These are phyloP conservation scores for Miltochrista miniata DNA, from an alignment of 2,888 invertebrate genomes.

Conservation along the genomic window DNA sequence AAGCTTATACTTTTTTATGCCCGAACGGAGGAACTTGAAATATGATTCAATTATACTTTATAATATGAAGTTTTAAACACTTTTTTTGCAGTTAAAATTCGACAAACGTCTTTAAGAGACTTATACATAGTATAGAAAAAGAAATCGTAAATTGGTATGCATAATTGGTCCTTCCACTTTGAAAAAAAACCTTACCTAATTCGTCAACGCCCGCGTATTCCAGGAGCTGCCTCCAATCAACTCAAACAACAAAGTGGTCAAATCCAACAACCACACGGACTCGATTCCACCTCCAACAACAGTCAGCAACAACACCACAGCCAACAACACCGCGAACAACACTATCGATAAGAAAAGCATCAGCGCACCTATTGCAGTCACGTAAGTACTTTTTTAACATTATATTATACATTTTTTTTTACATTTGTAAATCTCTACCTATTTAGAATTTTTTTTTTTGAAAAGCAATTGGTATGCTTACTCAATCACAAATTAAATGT, in stretches of 20 bases:
- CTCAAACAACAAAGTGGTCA: constrained; percentile 64
- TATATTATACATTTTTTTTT: background rate
- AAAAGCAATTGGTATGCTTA: no score
- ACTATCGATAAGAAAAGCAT: constrained; percentile 78
- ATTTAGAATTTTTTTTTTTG: no score
- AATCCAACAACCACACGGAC: constrained; percentile 56
- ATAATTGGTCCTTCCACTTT: background rate
- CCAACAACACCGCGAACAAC: constrained; percentile 56
- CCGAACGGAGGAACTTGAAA: no score
- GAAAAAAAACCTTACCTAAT: background rate
- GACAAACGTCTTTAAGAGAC: no score
- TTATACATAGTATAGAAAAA: background rate
- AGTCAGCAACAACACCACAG: constrained; percentile 51
- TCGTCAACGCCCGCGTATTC: constrained; percentile 7
- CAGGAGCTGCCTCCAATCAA: constrained; percentile 78
- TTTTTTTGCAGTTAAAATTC: no score
- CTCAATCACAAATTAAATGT: no score
- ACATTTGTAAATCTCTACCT: no score
- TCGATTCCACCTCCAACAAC: constrained; percentile 42
- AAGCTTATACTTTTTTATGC: no score
- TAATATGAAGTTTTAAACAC: no score
- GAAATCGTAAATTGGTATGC: background rate
- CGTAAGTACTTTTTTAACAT: constrained; percentile 73
- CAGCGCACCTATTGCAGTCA: constrained; percentile 79
- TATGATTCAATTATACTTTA: no score